A percentile compares a stretch with the other conserved stretches of the same genome.
These are phyloP conservation scores for Actinemys pallida DNA, from an alignment of 2,113 vertebrate genomes.

Conservation along the genomic window DNA sequence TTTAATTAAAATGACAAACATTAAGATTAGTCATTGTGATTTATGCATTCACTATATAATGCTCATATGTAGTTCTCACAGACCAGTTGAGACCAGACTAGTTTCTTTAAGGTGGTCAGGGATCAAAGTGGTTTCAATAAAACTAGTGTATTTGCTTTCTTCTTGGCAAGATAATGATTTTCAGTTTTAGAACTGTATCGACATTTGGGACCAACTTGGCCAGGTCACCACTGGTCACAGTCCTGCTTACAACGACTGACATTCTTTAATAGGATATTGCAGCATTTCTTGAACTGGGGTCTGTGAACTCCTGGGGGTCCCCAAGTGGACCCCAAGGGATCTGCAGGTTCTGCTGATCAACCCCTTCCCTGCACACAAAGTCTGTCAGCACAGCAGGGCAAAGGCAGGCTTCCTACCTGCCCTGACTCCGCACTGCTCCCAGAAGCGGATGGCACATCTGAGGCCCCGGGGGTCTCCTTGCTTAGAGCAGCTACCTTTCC, in stretches of 20 bases:
- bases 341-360: no score
- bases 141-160: neutral
- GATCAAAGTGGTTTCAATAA: neutral
- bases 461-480: no score
- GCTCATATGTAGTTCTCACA: neutral
- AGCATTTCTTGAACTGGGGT: no score
- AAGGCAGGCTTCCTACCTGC: no score
- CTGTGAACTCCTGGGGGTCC: no score
- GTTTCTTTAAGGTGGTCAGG: neutral
- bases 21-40: neutral
- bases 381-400: no score
- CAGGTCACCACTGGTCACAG: neutral
- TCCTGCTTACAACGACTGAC: neutral
- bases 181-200: neutral
- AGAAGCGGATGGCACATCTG: no score
- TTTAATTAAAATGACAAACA: neutral
- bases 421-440: rapidly evolving
- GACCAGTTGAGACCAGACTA: neutral
- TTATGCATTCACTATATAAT: neutral
- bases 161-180: neutral
- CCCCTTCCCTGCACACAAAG: no score
- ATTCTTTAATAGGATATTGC: neutral
- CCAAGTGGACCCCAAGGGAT: no score
- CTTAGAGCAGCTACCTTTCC: neutral
- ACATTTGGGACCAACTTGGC: neutral